Evolutionary conservation across 1,140 invertebrate species (phyloP).

Genomic region (Lucilia sericata): DNA sequence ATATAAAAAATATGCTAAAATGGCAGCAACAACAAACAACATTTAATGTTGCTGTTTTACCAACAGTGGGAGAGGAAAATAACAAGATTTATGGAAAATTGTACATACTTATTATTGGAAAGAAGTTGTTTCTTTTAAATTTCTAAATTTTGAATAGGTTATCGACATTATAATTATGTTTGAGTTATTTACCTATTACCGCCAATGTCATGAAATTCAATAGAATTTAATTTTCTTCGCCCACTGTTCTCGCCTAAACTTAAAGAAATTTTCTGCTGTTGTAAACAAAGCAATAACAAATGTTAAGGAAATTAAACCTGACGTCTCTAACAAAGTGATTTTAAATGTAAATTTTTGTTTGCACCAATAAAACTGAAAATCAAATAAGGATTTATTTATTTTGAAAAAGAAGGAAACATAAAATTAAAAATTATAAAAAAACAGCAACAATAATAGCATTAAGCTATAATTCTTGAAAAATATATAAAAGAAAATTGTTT

Average conservation of each 20-base stretch:
- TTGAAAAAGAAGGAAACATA: neutral
- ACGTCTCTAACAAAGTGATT: slow-evolving; percentile 2
- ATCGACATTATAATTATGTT: too few relatives aligned
- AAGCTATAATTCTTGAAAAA: neutral
- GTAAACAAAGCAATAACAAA: neutral
- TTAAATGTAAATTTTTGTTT: slow-evolving; percentile 18
- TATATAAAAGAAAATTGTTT: neutral
- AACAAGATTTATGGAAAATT: too few relatives aligned
- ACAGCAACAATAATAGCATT: neutral
- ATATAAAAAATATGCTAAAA: neutral
- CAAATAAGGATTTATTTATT: neutral
- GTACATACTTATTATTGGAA: too few relatives aligned
- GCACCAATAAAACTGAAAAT: neutral
- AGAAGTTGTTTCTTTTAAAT: too few relatives aligned
- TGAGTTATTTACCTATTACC: too few relatives aligned
- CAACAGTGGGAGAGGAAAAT: too few relatives aligned
- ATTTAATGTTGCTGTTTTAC: neutral
- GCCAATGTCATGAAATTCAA: too few relatives aligned
- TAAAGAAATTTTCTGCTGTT: neutral
- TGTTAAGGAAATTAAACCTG: slow-evolving; percentile 26
- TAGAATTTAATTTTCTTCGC: neutral
- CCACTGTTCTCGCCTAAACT: neutral
- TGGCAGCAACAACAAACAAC: neutral
- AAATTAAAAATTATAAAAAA: slow-evolving; percentile 3
- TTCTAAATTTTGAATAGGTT: too few relatives aligned